Conservation (phyloP, 1,140 invertebrate genomes). For the Bombus breviceps region DNA sequence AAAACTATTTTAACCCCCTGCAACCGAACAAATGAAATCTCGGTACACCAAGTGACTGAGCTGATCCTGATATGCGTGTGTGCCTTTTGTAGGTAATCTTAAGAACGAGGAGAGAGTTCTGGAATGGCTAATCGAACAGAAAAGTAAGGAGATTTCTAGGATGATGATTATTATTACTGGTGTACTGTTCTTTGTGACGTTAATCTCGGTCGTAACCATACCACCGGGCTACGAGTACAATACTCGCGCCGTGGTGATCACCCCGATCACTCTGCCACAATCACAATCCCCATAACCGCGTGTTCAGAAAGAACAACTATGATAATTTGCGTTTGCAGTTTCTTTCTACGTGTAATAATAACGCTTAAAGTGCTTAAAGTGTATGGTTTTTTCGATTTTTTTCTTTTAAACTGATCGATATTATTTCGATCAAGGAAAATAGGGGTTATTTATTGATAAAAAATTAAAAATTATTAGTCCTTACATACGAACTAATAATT, state of each 20-base stretch:
- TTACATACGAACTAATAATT: neutral
- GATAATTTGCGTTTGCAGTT: neutral
- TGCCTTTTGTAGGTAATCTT: slow-evolving; percentile 93
- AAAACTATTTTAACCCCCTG: neutral
- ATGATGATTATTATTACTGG: slow-evolving; percentile 83
- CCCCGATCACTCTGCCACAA: slow-evolving; percentile 76
- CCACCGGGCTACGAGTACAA: slow-evolving; percentile 80
- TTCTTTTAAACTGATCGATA: neutral
- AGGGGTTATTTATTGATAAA: neutral
- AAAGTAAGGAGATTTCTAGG: slow-evolving; percentile 90
- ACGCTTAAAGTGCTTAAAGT: neutral
- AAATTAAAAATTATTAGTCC: neutral
- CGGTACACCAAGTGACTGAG: slow-evolving; percentile 45
- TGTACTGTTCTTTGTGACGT: slow-evolving; percentile 83
- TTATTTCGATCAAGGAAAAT: neutral
- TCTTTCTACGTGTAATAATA: neutral
- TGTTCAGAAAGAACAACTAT: neutral
- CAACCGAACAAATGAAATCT: slow-evolving; percentile 49
- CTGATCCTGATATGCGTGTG: slow-evolving; percentile 74
- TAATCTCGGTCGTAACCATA: slow-evolving; percentile 82
- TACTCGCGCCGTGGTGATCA: slow-evolving; percentile 78
- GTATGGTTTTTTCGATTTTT: neutral
- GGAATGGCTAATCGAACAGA: slow-evolving; percentile 96
- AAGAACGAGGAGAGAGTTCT: slow-evolving; percentile 97
- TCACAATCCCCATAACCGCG: slow-evolving; percentile 71